Evolutionary conservation across 1,140 invertebrate genomes (phyloP).

Genomic region (Drosophila pseudoobscura): DNA sequence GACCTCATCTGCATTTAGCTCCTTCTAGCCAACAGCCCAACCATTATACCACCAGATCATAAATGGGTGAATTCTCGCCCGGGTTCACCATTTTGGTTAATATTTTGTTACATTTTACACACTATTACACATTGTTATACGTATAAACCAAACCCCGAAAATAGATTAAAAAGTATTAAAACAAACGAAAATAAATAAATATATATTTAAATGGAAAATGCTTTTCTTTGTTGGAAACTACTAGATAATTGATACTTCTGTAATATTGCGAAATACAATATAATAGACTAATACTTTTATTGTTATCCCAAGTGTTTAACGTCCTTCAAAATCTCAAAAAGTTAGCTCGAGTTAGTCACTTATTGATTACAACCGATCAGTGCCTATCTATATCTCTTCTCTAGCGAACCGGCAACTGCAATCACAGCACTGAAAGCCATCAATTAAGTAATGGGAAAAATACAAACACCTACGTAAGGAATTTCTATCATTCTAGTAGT

Average conservation of each 20-base stretch:
- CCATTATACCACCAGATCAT: constrained; percentile 12
- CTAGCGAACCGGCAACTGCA: constrained; percentile 28
- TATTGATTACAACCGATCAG: background rate
- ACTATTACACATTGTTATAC: background rate
- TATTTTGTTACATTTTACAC: constrained; percentile 28
- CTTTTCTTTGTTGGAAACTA: too few species aligned
- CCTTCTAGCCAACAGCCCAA: background rate
- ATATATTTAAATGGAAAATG: too few species aligned
- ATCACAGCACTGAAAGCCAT: constrained; percentile 23
- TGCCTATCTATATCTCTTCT: background rate
- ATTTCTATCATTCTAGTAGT: too few species aligned
- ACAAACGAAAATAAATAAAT: too few species aligned
- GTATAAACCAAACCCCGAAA: constrained; percentile 24
- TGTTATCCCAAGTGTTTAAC: too few species aligned
- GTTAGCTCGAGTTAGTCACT: constrained; percentile 6
- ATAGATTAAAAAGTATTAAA: constrained; percentile 43
- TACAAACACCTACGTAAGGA: constrained; percentile 5
- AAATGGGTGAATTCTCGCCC: background rate
- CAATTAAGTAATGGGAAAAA: constrained; percentile 34
- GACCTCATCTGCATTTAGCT: constrained; percentile 26
- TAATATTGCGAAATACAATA: too few species aligned
- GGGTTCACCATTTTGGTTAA: constrained; percentile 5
- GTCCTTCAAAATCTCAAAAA: too few species aligned
- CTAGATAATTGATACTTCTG: too few species aligned
- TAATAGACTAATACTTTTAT: too few species aligned